Evolutionary conservation across 1,140 invertebrate genomes (phyloP), one percentile per base, ranked within the genome.

Genomic region (Calycopis cecrops): DNA sequence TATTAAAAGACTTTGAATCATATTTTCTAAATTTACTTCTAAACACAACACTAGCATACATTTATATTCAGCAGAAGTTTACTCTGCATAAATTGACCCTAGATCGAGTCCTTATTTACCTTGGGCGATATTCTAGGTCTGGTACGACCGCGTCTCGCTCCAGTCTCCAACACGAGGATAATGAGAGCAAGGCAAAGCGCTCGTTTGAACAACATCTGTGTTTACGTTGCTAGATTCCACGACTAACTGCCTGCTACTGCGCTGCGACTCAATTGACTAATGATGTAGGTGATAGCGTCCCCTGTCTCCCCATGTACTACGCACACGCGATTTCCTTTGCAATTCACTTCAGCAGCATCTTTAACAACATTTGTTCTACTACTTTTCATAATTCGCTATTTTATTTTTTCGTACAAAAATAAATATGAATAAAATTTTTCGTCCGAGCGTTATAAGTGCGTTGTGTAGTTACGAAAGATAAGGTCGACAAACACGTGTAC

Each of bases 41-140:
- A n/a, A n/a, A n/a, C n/a, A n/a, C n/a, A n/a, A n/a, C n/a, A n/a
- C n/a, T n/a, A n/a, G n/a, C n/a, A n/a, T n/a, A n/a, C n/a, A n/a
- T n/a, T n/a, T n/a, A n/a, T n/a, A n/a, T n/a, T n/a, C n/a, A n/a
- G n/a, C n/a, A n/a, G n/a, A n/a, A n/a, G n/a, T n/a, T n/a, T n/a
- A n/a, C n/a, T n/a, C n/a, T n/a, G n/a, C n/a, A n/a, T n/a, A 28
- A 28, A 3, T 28, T 2, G 21, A 3, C 21, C 21, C 21, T 28
- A 6, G 21, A 28, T 6, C 21, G 6, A 3, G 6, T 28, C 21
- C 21, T 3, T 28, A 28, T 28, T 28, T 50, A 90, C 90, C 82
- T 90, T 91, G 10, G 93, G 94, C 68, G 93, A 94, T 40, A 92
- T 92, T 63, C 92, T 91, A 40, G 91, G 85, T 62, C 93, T 88